Evolutionary conservation across 2,797 vertebrate species (phyloP), one percentile per base, ranked within the genome.

Genomic region (Hemitrygon akajei): DNA sequence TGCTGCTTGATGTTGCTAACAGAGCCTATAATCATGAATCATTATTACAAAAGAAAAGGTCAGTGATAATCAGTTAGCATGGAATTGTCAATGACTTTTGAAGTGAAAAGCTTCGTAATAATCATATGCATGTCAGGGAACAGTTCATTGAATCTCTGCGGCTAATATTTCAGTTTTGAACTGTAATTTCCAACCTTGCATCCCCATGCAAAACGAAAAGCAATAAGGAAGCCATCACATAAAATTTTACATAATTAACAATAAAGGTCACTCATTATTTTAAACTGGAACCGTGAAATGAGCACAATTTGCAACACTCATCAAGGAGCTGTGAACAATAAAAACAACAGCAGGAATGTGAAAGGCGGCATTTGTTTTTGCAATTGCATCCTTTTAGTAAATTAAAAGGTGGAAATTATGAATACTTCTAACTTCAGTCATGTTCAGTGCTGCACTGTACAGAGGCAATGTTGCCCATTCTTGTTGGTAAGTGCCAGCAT

Each of bases 111-210:
- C 84, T 20, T 89, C 47, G 58, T 60, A 84, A 14, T 84, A 58
- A 58, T 34, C 84, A 10, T 7, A 66, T 14, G 16, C 58, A 27
- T 25, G 9, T n/a, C 56, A 60, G 2, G 56, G 27, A 58, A 66
- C 20, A 30, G 56, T 7, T 86, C 82, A 86, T 4, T 86, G 82
- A 86, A 34, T 89, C 84, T 7, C 63, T 7, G 60, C 84, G 34
- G 84, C 30, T 89, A 58, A 89, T n/a, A 89, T 89, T 89, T 89
- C 58, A 86, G 63, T 86, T n/a, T 86, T 86, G 56, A n/a, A 27
- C 58, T n/a, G 11, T n/a, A 58, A 60, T n/a, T 12, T 86, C 82
- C 1, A 56, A 82, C 22, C 81, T 84, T 63, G 58, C 58, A n/a
- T n/a, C 58, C 30, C 4, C 84, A 58, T 12, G 56, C 25, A 86